A percentile compares a stretch with the other conserved stretches of the same genome.
These are phyloP conservation scores for Agrypnia vestita DNA, from an alignment of 1,140 invertebrate species.

Conservation along the genomic window DNA sequence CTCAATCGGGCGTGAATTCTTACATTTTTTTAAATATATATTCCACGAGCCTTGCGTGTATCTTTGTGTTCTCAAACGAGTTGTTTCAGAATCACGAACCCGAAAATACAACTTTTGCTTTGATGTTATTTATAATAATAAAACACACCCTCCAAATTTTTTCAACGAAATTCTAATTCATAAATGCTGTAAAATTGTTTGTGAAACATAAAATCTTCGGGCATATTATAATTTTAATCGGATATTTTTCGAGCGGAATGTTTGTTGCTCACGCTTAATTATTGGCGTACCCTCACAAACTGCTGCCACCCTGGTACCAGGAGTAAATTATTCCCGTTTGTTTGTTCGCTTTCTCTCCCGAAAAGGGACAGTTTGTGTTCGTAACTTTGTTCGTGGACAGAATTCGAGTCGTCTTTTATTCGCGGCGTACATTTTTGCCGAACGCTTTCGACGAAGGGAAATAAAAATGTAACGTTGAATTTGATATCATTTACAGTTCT, in stretches of 20 bases:
- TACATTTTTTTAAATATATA: background rate
- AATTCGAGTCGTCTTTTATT: slow-evolving; percentile 35
- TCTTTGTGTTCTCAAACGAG: too few species aligned
- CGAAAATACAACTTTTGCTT: too few species aligned
- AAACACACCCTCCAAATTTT: too few species aligned
- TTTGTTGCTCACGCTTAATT: slow-evolving; percentile 41
- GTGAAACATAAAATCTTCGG: slow-evolving; percentile 1
- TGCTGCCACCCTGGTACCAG: slow-evolving; percentile 27
- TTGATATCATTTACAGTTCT: slow-evolving; percentile 48
- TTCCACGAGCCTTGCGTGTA: background rate
- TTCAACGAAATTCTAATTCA: background rate
- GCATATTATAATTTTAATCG: slow-evolving; percentile 21
- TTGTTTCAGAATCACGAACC: too few species aligned
- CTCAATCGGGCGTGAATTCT: slow-evolving; percentile 25
- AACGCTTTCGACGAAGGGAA: slow-evolving; percentile 18
- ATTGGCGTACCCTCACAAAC: slow-evolving; percentile 46
- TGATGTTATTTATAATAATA: too few species aligned
- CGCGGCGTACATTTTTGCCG: slow-evolving; percentile 31
- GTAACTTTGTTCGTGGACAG: slow-evolving; percentile 48
- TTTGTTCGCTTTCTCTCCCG: slow-evolving; percentile 42
- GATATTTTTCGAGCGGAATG: slow-evolving; percentile 12
- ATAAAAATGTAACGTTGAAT: slow-evolving; percentile 46
- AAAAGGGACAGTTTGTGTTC: slow-evolving; percentile 58
- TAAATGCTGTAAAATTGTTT: background rate
- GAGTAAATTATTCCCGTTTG: slow-evolving; percentile 44